Conservation (phyloP, 2,797 vertebrate species). For the Sarcoramphus papa region DNA sequence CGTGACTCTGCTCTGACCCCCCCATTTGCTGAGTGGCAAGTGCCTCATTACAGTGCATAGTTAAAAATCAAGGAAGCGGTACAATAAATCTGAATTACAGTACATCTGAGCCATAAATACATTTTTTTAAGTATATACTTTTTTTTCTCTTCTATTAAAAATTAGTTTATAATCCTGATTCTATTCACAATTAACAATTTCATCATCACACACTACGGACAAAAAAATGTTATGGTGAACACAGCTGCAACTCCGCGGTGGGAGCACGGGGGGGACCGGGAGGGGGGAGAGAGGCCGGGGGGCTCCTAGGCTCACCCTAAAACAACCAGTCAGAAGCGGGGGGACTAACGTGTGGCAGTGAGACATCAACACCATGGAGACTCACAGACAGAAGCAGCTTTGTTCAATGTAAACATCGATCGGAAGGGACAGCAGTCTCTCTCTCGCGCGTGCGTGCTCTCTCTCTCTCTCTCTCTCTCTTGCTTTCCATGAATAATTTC, state of each 20-base stretch:
- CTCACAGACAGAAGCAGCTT: constrained; percentile 86
- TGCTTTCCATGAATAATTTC: constrained; percentile 76
- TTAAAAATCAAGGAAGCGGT: constrained; percentile 97
- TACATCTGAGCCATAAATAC: constrained; percentile 84
- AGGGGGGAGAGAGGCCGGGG: not conserved
- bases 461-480: constrained; percentile 71
- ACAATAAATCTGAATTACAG: constrained; percentile 87
- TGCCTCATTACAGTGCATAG: constrained; percentile 97
- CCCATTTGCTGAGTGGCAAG: constrained; percentile 75
- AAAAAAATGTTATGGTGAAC: constrained; percentile 78
- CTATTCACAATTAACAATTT: constrained; percentile 82
- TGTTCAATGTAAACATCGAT: constrained; percentile 86
- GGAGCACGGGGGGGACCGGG: constrained; percentile 59
- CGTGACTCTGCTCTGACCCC: constrained; percentile 46
- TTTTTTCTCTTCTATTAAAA: constrained; percentile 77
- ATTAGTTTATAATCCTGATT: constrained; percentile 82
- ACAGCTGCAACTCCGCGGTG: constrained; percentile 78
- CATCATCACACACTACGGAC: constrained; percentile 80
- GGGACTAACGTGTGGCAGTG: constrained; percentile 78
- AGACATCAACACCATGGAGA: constrained; percentile 80
- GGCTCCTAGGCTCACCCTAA: constrained; percentile 66
- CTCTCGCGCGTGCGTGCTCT: constrained; percentile 62
- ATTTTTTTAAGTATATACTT: constrained; percentile 80
- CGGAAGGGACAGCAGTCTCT: constrained; percentile 78
- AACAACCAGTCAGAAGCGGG: constrained; percentile 72